Evolutionary conservation across 2,888 invertebrate species (phyloP), one percentile per base, ranked within the genome.

Genomic region (Agrenia bidenticulata): DNA sequence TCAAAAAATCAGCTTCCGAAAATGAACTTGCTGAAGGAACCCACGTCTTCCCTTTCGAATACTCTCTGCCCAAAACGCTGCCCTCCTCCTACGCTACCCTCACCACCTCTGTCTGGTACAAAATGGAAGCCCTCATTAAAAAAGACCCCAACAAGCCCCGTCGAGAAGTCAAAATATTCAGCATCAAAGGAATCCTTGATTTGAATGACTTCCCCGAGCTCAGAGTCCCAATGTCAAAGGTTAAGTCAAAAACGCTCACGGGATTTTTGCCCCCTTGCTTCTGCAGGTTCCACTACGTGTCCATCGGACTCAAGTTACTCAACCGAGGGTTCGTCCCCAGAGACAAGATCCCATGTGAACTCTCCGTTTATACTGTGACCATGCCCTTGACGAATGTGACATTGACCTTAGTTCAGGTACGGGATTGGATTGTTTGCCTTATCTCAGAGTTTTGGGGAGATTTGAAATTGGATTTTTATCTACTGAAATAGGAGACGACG

Each of bases 71-170:
- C 2, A 81, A 82, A 63, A 86, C 87, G 66, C 81, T 92, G 63
- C 92, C 92, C 80, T 89, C 90, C 1, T 90, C 90, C 0, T 92
- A 90, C 79, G 89, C 88, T 78, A 88, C 89, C 1, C 82, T 87
- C 77, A 83, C 81, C 79, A 90, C 93, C 0, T 85, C 87, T 77
- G 85, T 94, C 45, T 84, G 89, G 17, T 94, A 94, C 78, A 86
- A 86, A 5, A 84, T 90, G n/a, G 90, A 88, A 80, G 89, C 89
- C 1, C 86, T 85, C 0, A 82, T 93, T 17, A 90, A 92, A 77
- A 84, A 89, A 21, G 45, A 50, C 15, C 45, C 59, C 0, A 41
- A 57, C 0, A 54, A 54, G 17, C 58, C 58, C 13, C 42, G 58
- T 7, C 42, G 58, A 42, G 58, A 58, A 58, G 45, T 58, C 4